Evolutionary conservation across 2,888 invertebrate species (phyloP).

Genomic region (Glomeris marginata): DNA sequence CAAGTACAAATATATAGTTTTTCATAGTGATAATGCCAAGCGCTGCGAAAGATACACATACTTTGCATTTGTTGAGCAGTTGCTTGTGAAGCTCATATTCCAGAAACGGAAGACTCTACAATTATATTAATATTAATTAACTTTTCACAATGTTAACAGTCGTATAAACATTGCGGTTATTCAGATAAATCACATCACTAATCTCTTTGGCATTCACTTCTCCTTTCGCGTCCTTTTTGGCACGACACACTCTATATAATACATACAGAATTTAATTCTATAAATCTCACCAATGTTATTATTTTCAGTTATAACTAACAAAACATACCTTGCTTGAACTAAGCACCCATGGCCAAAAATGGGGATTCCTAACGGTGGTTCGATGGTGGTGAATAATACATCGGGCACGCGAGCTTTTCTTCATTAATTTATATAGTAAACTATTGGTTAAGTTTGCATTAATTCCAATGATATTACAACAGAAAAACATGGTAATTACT

Average conservation of each 20-base stretch:
- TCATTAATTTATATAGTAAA: too few relatives aligned
- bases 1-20: slow-evolving; percentile 7
- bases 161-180: too few relatives aligned
- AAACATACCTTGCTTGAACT: slow-evolving; percentile 31
- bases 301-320: not conserved
- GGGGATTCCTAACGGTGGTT: slow-evolving; percentile 59
- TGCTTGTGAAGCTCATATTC: slow-evolving; percentile 91
- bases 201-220: slow-evolving; percentile 57
- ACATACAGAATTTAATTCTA: not conserved
- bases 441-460: too few relatives aligned
- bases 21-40: too few relatives aligned
- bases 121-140: slow-evolving; percentile 8
- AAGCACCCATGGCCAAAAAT: slow-evolving; percentile 45
- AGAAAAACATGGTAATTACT: too few relatives aligned
- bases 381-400: slow-evolving; percentile 74
- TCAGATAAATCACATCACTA: slow-evolving; percentile 39
- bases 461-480: too few relatives aligned
- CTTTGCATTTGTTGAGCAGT: slow-evolving; percentile 73
- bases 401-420: slow-evolving; percentile 78
- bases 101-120: slow-evolving; percentile 78
- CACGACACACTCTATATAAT: slow-evolving; percentile 26
- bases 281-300: not conserved
- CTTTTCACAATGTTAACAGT: too few relatives aligned
- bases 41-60: too few relatives aligned
- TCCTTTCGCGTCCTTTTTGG: slow-evolving; percentile 23